Evolutionary conservation across 2,113 vertebrate species (phyloP), one percentile per base, ranked within the genome.

Genomic region (Podarcis muralis): DNA sequence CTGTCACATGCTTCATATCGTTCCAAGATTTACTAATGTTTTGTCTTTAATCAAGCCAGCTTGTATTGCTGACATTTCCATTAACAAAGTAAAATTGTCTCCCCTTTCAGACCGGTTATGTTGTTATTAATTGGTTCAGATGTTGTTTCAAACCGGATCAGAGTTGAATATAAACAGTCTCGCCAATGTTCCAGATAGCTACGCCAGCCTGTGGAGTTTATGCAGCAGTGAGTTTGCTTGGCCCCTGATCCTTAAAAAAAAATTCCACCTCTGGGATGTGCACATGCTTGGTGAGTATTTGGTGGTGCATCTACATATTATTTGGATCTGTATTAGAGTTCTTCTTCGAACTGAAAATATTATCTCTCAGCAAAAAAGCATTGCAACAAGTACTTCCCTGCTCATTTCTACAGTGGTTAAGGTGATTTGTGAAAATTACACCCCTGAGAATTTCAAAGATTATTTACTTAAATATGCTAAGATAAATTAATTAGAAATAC

Each of bases 231-330:
- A 23, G 71, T 57, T 27, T 78, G 86, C 35, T 2, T 0, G 15
- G 85, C 23, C n/a, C 59, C 90, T 92, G 89, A 93, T 90, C 72
- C 37, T 88, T 89, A 59, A 69, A 35, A 62, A 48, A 7, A 40
- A 48, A 11, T 1, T 48, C 15, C 77, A 25, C 2, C 57, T 75
- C 30, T 79, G 74, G 15, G 22, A 37, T 27, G n/a, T 74, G 32
- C 35, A 7, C 16, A 12, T 62, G 59, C 86, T 66, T 86, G 76
- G 82, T 82, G 66, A 88, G 59, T 90, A 25, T 77, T 68, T 68
- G 82, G 62, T 48, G 37, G 90, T n/a, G 71, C 43, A 57, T 25
- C 20, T 48, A 74, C 69, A 37, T 7, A 57, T 57, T 59, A 74
- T 25, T 23, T 35, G 16, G 32, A 65, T 65, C 5, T 27, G 9